These are phyloP conservation scores for Ichneumoninae sp. DNA, from an alignment of 2,888 invertebrate genomes.

Conservation along the genomic window DNA sequence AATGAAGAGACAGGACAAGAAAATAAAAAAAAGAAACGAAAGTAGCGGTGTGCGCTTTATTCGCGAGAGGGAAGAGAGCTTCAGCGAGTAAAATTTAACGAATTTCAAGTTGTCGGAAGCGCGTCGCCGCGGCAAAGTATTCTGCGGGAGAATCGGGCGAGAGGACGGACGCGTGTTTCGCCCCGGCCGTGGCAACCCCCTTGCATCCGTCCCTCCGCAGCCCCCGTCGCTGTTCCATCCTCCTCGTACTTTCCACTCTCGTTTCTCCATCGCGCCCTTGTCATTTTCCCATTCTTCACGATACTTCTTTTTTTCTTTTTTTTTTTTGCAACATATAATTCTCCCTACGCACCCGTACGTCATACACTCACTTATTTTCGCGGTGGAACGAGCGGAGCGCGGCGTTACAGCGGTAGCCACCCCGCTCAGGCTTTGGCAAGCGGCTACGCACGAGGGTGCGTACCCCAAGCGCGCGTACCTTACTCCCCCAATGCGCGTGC, in stretches of 20 bases:
- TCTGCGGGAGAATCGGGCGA: slow-evolving; percentile 43
- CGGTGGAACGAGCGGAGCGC: slow-evolving; percentile 79
- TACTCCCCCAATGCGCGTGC: slow-evolving; percentile 51
- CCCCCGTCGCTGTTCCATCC: neutral
- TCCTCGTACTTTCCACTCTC: slow-evolving; percentile 22
- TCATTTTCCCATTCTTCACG: slow-evolving; percentile 37
- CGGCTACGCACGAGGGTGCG: slow-evolving; percentile 4
- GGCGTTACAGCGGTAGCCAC: slow-evolving; percentile 63
- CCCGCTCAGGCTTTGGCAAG: slow-evolving; percentile 8
- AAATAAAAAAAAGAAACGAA: slow-evolving; percentile 25
- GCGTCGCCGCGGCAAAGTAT: slow-evolving; percentile 60
- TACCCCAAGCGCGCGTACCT: slow-evolving; percentile 23
- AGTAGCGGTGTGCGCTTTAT: slow-evolving; percentile 30
- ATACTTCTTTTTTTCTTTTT: slow-evolving; percentile 14
- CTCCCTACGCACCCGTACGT: slow-evolving; percentile 79
- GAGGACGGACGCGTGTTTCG: slow-evolving; percentile 57
- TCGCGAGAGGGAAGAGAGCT: slow-evolving; percentile 19
- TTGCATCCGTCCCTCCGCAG: neutral
- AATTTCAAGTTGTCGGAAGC: slow-evolving; percentile 74
- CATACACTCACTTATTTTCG: slow-evolving; percentile 82
- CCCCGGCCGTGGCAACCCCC: slow-evolving; percentile 75
- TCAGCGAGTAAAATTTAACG: slow-evolving; percentile 55
- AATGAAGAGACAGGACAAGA: slow-evolving; percentile 33
- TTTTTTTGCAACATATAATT: slow-evolving; percentile 74
- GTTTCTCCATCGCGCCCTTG: slow-evolving; percentile 17